Conservation (phyloP, 2,797 vertebrate genomes). For the Balearica regulorum region DNA sequence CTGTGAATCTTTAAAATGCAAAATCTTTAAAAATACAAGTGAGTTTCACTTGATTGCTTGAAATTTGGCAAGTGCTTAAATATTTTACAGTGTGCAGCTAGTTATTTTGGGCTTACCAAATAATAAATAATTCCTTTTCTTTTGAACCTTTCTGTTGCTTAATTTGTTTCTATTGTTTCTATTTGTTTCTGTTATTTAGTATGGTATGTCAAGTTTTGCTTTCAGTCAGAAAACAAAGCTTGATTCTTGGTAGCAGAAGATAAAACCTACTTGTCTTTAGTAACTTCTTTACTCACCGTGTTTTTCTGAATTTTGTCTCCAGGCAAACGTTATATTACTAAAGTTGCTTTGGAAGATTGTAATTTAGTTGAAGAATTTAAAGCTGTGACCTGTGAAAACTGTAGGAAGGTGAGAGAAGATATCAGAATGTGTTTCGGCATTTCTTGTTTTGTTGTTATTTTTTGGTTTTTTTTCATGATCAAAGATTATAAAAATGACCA, state of each 20-base stretch:
- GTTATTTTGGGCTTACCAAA: background rate
- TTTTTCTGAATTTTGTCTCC: background rate
- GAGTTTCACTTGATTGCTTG: background rate
- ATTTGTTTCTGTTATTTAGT: background rate
- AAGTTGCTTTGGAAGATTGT: conserved; percentile 58
- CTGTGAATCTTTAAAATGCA: background rate
- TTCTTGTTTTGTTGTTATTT: background rate
- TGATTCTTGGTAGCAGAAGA: background rate
- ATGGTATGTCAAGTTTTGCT: background rate
- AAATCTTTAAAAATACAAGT: background rate
- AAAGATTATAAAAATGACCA: background rate
- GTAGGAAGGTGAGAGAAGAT: conserved; percentile 67
- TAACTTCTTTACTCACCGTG: background rate
- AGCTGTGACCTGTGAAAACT: conserved; percentile 55
- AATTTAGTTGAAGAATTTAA: conserved; percentile 69
- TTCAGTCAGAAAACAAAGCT: background rate
- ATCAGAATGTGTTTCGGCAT: background rate
- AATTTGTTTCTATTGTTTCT: background rate
- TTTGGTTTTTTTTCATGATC: background rate
- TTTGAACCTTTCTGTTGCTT: background rate
- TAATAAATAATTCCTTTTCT: background rate
- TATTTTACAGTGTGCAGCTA: background rate
- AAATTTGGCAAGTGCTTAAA: background rate
- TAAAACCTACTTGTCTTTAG: background rate
- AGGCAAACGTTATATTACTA: conserved; percentile 69